phyloP scores from a whole-genome alignment of 2,888 invertebrate species.

The Callosobruchus maculatus region DNA sequence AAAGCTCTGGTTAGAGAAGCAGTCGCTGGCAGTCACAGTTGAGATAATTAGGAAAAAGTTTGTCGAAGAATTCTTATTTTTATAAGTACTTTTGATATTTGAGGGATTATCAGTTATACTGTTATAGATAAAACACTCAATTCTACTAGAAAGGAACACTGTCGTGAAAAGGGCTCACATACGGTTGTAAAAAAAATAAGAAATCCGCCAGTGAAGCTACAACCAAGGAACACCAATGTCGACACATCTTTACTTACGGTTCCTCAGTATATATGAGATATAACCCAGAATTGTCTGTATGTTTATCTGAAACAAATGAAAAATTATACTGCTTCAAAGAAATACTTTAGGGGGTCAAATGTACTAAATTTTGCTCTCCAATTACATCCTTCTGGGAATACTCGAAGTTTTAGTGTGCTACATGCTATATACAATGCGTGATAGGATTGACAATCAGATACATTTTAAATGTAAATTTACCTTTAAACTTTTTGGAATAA shows the following conservation, averaged over 20 bases:
- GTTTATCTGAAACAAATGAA: constrained; percentile 61
- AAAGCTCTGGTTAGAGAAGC: no score
- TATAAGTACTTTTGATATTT: no score
- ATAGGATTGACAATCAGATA: no score
- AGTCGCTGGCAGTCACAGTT: no score
- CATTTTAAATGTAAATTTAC: constrained; percentile 16
- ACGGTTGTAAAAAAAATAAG: background rate
- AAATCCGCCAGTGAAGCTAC: constrained; percentile 2
- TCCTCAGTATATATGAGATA: constrained; percentile 72
- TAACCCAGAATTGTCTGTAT: constrained; percentile 81
- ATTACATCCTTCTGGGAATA: no score
- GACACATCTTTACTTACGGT: constrained; percentile 54
- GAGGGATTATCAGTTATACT: no score
- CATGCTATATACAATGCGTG: no score
- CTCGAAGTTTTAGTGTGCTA: no score
- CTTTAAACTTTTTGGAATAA: constrained; percentile 41
- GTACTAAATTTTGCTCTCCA: no score
- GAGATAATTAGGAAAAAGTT: no score
- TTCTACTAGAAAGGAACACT: background rate
- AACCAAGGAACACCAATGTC: constrained; percentile 16
- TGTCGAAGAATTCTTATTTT: no score
- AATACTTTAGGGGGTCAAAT: background rate
- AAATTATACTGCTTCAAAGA: no score
- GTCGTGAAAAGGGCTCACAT: background rate
- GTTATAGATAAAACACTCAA: background rate